Evolutionary conservation across 1,140 invertebrate species (phyloP), one percentile per base, ranked within the genome.

Genomic region (Philopotamus ludificatus): DNA sequence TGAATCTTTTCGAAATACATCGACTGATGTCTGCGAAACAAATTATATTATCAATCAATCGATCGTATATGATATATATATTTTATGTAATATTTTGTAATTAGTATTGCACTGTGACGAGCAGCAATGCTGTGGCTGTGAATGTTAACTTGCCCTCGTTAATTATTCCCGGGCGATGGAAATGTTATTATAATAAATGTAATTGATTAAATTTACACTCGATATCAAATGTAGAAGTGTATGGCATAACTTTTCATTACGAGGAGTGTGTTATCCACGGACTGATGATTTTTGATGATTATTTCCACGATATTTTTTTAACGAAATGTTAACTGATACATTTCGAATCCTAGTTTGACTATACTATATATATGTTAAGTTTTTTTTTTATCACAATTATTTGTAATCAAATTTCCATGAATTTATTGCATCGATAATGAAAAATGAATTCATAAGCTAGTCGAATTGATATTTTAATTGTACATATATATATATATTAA

Each of bases 1-100:
- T 72, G 95, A 97, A 79, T 98, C 94, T 79, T 96, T 93, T 58
- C 97, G 87, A 82, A 95, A 98, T 22, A 98, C 92, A 79, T 97
- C 93, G 63, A 98, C 92, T 76, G 94, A 91, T 70, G 93, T 94
- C 88, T 93, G 78, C 68, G 50, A 58, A 18, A 80, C 79, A 65
- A 62, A 74, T 71, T 59, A 71, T 22, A 28, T 70, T 69, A 21
- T 9, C 1, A 57, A 57, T 57, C 21, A 53, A 26, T 3, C 42
- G 53, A 42, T 47, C 4, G 16, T 26, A 26, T 58, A 58, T 26
- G 25, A 22, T 53, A 22, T 22, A 15, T 26, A n/a, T 54, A 54
- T n/a, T 54, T 20, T 44, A 58, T 42, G 53, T 34, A 25, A 34
- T 55, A 26, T 53, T 12, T 45, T 59, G 50, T 63, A 41, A 2